A percentile compares a stretch with the other conserved stretches of the same genome.
phyloP scores from a whole-genome alignment of 2,113 vertebrate genomes.

The Tretioscincus oriximinensis region DNA sequence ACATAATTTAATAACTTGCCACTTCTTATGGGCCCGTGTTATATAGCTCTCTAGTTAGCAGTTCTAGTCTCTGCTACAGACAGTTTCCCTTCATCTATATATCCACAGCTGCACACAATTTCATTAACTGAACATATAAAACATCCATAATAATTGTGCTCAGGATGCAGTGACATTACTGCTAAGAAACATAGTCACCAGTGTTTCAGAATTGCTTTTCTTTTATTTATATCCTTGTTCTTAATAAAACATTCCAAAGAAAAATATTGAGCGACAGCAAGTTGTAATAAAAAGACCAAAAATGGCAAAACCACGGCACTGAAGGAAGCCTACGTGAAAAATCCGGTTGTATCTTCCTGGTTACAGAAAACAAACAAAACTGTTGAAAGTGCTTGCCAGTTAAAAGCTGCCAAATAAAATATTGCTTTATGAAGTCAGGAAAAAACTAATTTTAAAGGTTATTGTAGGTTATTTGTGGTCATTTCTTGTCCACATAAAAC shows the following conservation, averaged over 20 bases:
- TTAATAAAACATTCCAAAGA: conserved; percentile 70
- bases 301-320: conserved; percentile 77
- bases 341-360: conserved; percentile 82
- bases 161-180: conserved; percentile 56
- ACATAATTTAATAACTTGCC: conserved; percentile 1
- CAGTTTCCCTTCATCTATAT: conserved; percentile 60
- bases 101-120: conserved; percentile 64
- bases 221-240: conserved; percentile 74
- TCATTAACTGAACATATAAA: conserved; percentile 66
- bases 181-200: conserved; percentile 57
- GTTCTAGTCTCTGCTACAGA: conserved; percentile 59
- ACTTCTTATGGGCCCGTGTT: conserved; percentile 44
- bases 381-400: conserved; percentile 73
- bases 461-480: conserved; percentile 85
- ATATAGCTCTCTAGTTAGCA: conserved; percentile 52
- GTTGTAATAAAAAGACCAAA: conserved; percentile 75
- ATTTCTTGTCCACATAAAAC: conserved; percentile 76
- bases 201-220: conserved; percentile 55
- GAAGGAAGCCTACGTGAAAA: conserved; percentile 82
- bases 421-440: conserved; percentile 85
- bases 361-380: conserved; percentile 85
- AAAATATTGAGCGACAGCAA: conserved; percentile 73
- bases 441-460: conserved; percentile 86
- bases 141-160: conserved; percentile 46
- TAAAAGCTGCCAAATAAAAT: conserved; percentile 80